Evolutionary conservation across 2,888 invertebrate genomes (phyloP), one percentile per base, ranked within the genome.

Genomic region (Mechanitis messenoides): DNA sequence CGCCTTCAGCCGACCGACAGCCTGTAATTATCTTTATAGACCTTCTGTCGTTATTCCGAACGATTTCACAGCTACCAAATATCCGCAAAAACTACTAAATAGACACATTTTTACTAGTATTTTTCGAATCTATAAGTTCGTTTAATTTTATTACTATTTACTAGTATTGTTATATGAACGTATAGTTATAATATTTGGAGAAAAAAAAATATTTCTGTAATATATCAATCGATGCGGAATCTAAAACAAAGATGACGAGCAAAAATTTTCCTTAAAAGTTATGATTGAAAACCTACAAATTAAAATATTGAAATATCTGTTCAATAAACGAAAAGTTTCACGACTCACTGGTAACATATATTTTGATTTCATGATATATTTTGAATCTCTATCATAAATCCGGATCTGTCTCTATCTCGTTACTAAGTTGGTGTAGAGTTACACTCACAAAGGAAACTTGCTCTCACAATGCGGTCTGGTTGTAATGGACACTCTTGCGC

Each of bases 381-480:
- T 20, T 20, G 20, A 20, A 20, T 20, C 20, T 20, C 53, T 60
- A 64, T 66, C 64, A 55, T 66, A 62, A 64, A 64, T 66, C 68
- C 64, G 63, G 63, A 63, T 66, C 64, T 58, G 62, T 60, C 50
- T 66, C 71, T 82, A 76, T 84, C 78, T 73, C 66, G 79, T 87
- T 86, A 78, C 83, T 65, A 62, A 66, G 75, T 50, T 11, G 31
- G 85, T 87, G 74, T 87, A 74, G 70, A 70, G 81, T 87, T 83
- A 55, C 56, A 59, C 61, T 53, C 59, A 68, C 67, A 69, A 68
- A 69, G 68, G 66, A 65, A 61, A 68, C 66, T 61, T 59, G 67
- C 67, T 66, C 66, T 66, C 62, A 60, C 65, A 63, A 65, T 63
- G 64, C 58, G 61, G 65, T 66, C 64, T 61, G 58, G 64, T 61